Conservation (phyloP, 1,140 invertebrate species). For the Drosophila parabipectinata region DNA sequence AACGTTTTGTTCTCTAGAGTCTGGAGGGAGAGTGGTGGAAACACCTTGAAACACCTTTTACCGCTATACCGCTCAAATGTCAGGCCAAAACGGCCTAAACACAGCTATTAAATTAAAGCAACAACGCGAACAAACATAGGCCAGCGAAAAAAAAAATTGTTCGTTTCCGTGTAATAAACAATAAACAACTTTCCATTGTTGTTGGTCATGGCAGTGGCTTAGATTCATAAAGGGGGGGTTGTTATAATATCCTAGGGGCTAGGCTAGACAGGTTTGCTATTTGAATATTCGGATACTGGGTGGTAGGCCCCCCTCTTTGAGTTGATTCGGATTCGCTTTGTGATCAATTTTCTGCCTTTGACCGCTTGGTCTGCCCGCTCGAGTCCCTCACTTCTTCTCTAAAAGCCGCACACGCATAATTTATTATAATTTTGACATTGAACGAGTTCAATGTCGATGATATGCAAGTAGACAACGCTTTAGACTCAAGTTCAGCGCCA, state of each 20-base stretch:
- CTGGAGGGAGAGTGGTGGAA: slow-evolving; percentile 38
- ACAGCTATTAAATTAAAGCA: slow-evolving; percentile 32
- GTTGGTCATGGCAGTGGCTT: slow-evolving; percentile 20
- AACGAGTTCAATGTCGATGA: slow-evolving; percentile 77
- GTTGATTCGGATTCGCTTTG: slow-evolving; percentile 31
- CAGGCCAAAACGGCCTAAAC: slow-evolving; percentile 41
- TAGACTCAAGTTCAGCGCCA: slow-evolving; percentile 31
- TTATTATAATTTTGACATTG: slow-evolving; percentile 80
- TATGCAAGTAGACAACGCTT: slow-evolving; percentile 59
- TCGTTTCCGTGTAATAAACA: slow-evolving; percentile 75
- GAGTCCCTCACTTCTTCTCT: neutral
- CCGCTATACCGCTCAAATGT: slow-evolving; percentile 40
- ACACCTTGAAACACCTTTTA: slow-evolving; percentile 35
- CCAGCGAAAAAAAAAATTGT: slow-evolving; percentile 40
- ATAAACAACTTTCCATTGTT: slow-evolving; percentile 71
- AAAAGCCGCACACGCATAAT: slow-evolving; percentile 59
- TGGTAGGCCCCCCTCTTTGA: slow-evolving; percentile 6
- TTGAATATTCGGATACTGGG: neutral
- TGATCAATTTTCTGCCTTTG: slow-evolving; percentile 53
- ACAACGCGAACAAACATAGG: slow-evolving; percentile 45
- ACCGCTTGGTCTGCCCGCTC: slow-evolving; percentile 11
- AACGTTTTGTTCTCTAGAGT: slow-evolving; percentile 11
- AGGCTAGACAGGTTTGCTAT: neutral
- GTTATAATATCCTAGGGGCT: too few species aligned
- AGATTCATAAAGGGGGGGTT: neutral